Evolutionary conservation across 1,140 invertebrate species (phyloP).

Genomic region (Brachionus asplanchnoidis): DNA sequence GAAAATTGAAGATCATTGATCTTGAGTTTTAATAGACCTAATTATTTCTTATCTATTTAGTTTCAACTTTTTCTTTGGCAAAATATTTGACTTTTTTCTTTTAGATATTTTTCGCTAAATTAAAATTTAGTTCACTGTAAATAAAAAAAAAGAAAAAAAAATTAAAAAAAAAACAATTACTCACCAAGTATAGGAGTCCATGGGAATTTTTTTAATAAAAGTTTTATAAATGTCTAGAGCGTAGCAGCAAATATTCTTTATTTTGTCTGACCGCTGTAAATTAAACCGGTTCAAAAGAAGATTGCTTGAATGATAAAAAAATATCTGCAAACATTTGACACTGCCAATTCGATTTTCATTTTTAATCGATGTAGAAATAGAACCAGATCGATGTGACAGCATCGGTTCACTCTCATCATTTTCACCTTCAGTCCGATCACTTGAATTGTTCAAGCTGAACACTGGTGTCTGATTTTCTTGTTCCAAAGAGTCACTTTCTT

Average conservation of each 20-base stretch:
- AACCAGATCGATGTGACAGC: neutral
- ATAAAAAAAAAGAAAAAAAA: neutral
- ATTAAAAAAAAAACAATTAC: neutral
- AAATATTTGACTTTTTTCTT: no score
- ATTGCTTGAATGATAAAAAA: slow-evolving; percentile 63
- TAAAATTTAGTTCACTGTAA: no score
- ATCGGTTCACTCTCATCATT: slow-evolving; percentile 54
- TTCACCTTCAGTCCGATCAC: slow-evolving; percentile 45
- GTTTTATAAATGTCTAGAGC: neutral
- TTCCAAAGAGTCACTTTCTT: neutral
- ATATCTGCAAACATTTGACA: slow-evolving; percentile 91
- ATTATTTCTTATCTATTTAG: no score
- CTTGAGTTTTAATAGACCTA: no score
- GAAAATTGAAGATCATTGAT: no score
- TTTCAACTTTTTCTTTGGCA: no score
- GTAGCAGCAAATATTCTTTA: slow-evolving; percentile 24
- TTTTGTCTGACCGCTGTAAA: slow-evolving; percentile 64
- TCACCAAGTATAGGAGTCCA: slow-evolving; percentile 27
- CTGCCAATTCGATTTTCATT: slow-evolving; percentile 59
- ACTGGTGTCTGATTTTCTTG: neutral
- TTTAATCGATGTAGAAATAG: slow-evolving; percentile 1
- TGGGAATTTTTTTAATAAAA: slow-evolving; percentile 21
- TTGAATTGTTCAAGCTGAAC: neutral
- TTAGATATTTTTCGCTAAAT: no score
- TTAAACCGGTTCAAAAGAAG: slow-evolving; percentile 51